phyloP scores from a whole-genome alignment of 2,888 invertebrate species.

The Drosophila bunnanda region DNA sequence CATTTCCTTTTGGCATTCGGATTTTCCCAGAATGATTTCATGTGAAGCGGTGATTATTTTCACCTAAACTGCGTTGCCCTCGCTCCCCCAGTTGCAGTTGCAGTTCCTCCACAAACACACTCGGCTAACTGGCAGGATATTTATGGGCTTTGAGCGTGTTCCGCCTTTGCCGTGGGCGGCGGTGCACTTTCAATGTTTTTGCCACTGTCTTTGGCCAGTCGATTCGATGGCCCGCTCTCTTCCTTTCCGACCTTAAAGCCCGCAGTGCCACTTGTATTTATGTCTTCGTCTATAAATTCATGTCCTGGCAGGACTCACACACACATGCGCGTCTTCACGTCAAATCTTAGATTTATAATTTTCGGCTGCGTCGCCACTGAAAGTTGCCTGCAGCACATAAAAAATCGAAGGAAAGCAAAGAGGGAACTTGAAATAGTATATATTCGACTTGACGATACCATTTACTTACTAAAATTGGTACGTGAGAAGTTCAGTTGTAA shows the following conservation, averaged over 20 bases:
- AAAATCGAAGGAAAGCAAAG: slow-evolving; percentile 30
- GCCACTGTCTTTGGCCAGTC: slow-evolving; percentile 69
- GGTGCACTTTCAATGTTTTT: slow-evolving; percentile 57
- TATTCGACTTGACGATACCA: slow-evolving; percentile 11
- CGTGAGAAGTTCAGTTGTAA: background rate
- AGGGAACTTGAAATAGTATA: background rate
- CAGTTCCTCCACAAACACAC: slow-evolving; percentile 10
- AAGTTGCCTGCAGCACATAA: slow-evolving; percentile 58
- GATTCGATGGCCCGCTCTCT: slow-evolving; percentile 25
- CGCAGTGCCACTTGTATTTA: slow-evolving; percentile 68
- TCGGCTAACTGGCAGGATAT: slow-evolving; percentile 66
- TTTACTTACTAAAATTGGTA: background rate
- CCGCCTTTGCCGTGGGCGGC: slow-evolving; percentile 53
- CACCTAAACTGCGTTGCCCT: slow-evolving; percentile 71
- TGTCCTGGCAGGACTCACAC: slow-evolving; percentile 63
- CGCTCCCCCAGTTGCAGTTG: slow-evolving; percentile 2
- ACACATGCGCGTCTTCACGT: slow-evolving; percentile 77
- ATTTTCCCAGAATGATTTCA: slow-evolving; percentile 82
- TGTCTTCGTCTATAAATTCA: slow-evolving; percentile 81
- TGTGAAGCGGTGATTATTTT: slow-evolving; percentile 84
- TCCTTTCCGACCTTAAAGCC: slow-evolving; percentile 49
- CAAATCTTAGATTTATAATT: slow-evolving; percentile 83
- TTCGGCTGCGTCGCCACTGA: slow-evolving; percentile 64
- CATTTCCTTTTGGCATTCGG: slow-evolving; percentile 73
- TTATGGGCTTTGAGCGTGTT: slow-evolving; percentile 82